phyloP scores from a whole-genome alignment of 2,113 vertebrate genomes.

The Lethenteron camtschaticum region DNA sequence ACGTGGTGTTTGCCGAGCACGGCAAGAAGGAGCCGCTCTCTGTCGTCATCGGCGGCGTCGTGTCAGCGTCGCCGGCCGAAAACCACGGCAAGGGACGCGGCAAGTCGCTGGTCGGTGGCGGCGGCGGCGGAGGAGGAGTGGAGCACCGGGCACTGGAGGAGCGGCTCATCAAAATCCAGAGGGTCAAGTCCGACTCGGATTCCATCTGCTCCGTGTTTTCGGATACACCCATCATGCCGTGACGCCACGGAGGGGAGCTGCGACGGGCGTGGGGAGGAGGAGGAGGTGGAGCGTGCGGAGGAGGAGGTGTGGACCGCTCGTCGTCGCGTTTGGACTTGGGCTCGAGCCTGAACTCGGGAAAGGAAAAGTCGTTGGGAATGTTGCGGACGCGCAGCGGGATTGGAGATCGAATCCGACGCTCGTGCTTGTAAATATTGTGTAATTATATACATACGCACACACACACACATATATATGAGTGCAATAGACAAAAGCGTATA shows the following conservation, averaged over 20 bases:
- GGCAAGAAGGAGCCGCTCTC: constrained; percentile 35
- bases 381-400: no score
- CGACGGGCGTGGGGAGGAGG: no score
- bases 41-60: constrained; percentile 58
- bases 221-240: constrained; percentile 89
- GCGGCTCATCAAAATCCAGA: constrained; percentile 27
- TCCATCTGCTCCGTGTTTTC: constrained; percentile 92
- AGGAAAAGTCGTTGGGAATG: no score
- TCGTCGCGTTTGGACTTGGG: no score
- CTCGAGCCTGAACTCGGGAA: no score
- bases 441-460: no score
- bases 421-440: no score
- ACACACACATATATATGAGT: no score
- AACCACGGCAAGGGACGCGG: constrained; percentile 22
- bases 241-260: constrained; percentile 12
- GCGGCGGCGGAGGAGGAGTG: constrained; percentile 28
- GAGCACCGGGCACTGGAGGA: constrained; percentile 11
- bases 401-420: no score
- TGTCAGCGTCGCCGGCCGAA: constrained; percentile 21
- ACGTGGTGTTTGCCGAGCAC: constrained; percentile 43
- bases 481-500: no score
- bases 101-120: constrained; percentile 57
- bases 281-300: no score
- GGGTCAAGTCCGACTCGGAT: constrained; percentile 76
- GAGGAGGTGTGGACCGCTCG: no score